Conservation (phyloP, 1,140 invertebrate species). For the Meloidogyne hapla region DNA sequence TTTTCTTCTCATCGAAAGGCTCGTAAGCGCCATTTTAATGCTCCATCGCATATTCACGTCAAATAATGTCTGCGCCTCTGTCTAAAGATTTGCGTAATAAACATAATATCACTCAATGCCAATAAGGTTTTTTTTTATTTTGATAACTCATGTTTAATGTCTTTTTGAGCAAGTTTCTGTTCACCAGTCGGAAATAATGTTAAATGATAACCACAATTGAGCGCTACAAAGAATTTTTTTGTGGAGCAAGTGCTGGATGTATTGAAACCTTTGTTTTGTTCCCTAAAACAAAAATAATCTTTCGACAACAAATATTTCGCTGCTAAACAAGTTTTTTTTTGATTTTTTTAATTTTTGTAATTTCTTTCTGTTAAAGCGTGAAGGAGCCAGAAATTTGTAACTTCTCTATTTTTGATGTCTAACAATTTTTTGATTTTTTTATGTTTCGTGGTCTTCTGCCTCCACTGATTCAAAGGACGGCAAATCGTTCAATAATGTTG, state of each 20-base stretch:
- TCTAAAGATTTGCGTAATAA: conserved; percentile 95
- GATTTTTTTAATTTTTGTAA: not conserved
- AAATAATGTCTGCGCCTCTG: conserved; percentile 93
- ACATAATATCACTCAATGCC: conserved; percentile 79
- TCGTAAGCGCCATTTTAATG: conserved; percentile 93
- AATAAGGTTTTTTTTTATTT: conserved; percentile 25
- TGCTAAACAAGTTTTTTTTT: no score
- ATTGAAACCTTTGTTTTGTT: conserved; percentile 74
- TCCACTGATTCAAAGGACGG: conserved; percentile 86
- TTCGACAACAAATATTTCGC: conserved; percentile 79
- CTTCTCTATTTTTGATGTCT: conserved; percentile 76
- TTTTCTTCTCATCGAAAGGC: conserved; percentile 93
- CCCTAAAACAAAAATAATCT: conserved; percentile 94
- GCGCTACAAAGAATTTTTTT: no score
- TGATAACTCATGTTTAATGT: conserved; percentile 40
- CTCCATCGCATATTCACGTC: conserved; percentile 90
- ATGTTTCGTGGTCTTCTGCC: conserved; percentile 80
- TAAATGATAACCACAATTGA: not conserved
- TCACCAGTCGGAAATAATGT: no score
- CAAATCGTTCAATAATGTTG: conserved; percentile 62
- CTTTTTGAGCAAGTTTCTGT: no score
- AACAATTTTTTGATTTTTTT: not conserved
- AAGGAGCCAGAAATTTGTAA: conserved; percentile 69
- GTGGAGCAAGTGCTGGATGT: no score
- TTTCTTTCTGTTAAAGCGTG: conserved; percentile 32